These are phyloP conservation scores for Standfussiana lucernea DNA, from an alignment of 2,888 invertebrate species.

Conservation along the genomic window DNA sequence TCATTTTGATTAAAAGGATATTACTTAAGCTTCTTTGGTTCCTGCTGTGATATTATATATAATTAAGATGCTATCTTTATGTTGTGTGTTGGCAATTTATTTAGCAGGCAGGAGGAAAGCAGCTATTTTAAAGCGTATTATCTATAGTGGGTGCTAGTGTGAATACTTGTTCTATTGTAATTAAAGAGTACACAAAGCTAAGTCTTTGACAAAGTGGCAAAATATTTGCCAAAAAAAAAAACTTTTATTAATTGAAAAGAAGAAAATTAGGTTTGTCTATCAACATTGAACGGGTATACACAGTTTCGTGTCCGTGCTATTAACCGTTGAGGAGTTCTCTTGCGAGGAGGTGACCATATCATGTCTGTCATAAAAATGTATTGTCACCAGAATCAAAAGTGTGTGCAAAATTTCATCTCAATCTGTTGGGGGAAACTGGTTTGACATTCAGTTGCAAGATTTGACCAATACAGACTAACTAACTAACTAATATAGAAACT, in stretches of 20 bases:
- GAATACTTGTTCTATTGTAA: background rate
- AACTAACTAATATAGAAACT: no score
- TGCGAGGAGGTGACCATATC: no score
- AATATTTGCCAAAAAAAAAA: no score
- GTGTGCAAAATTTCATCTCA: no score
- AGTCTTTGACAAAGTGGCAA: background rate
- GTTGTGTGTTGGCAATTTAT: slow-evolving; percentile 7
- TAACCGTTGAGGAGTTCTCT: no score
- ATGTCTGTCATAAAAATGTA: no score
- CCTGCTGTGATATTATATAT: slow-evolving; percentile 23
- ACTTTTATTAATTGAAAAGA: background rate
- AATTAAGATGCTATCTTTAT: slow-evolving; percentile 43
- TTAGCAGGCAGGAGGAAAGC: background rate
- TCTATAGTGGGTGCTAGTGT: background rate
- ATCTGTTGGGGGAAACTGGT: no score
- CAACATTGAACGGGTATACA: background rate
- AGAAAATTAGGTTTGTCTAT: background rate
- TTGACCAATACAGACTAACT: no score
- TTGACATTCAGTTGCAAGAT: no score
- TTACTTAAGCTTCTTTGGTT: slow-evolving; percentile 26
- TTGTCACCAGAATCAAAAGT: no score
- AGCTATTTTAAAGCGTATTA: no score
- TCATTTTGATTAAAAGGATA: slow-evolving; percentile 32
- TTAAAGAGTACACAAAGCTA: background rate
- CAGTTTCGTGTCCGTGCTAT: no score